phyloP scores from a whole-genome alignment of 2,888 invertebrate species.

The Volucella bombylans region DNA sequence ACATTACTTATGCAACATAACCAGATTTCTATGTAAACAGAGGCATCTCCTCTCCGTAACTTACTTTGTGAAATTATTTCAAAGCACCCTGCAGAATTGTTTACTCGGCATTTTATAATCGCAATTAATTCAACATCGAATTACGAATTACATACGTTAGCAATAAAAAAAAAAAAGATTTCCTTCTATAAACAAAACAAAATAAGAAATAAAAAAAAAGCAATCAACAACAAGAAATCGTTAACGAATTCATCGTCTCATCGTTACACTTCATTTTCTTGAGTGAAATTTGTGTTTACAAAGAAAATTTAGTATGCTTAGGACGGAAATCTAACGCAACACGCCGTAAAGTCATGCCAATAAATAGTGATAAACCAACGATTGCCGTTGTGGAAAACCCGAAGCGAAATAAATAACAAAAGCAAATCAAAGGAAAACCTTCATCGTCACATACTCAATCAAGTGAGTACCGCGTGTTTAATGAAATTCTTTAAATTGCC shows the following conservation, averaged over 20 bases:
- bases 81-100: no score
- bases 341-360: constrained; percentile 16
- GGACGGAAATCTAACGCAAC: constrained; percentile 35
- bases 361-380: constrained; percentile 25
- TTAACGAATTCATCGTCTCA: constrained; percentile 3
- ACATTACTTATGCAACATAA: no score
- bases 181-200: no score
- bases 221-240: constrained; percentile 13
- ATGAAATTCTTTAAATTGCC: constrained; percentile 7
- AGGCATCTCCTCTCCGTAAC: no score
- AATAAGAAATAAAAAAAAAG: no score
- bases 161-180: no score
- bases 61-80: no score
- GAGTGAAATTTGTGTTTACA: constrained; percentile 18
- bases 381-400: constrained; percentile 30
- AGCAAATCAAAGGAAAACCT: constrained; percentile 19
- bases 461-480: constrained; percentile 34
- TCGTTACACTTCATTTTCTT: constrained; percentile 18
- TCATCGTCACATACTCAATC: constrained; percentile 30
- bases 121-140: no score
- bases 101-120: no score
- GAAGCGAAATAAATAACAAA: constrained; percentile 19
- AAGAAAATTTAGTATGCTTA: constrained; percentile 58
- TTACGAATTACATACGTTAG: no score
- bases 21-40: no score